Evolutionary conservation across 2,888 invertebrate genomes (phyloP).

Genomic region (Cheilosia soror): DNA sequence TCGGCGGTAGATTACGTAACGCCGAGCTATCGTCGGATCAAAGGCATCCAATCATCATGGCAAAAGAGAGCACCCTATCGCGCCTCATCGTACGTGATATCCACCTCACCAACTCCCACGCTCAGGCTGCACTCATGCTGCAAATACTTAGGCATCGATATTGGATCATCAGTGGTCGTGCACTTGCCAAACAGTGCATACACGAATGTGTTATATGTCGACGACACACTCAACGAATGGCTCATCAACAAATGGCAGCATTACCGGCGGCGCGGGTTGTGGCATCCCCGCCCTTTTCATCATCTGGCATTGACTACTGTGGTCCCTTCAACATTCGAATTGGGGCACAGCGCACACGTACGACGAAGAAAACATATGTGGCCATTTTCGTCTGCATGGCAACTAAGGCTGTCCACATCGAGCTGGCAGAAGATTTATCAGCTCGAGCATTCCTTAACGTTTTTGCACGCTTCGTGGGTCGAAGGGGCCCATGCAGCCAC

Average conservation of each 20-base stretch:
- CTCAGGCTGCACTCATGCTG: slow-evolving; percentile 21
- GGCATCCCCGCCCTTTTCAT: slow-evolving; percentile 14
- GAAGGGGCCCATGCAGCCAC: slow-evolving; percentile 17
- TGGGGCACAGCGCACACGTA: slow-evolving; percentile 33
- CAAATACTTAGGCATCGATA: slow-evolving; percentile 17
- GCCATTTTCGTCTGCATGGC: slow-evolving; percentile 42
- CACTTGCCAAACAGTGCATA: slow-evolving; percentile 21
- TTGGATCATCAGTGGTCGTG: slow-evolving; percentile 27
- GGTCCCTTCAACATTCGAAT: slow-evolving; percentile 18
- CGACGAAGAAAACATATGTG: slow-evolving; percentile 24
- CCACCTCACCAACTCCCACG: slow-evolving; percentile 23
- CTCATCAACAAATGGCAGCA: slow-evolving; percentile 17
- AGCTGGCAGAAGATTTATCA: slow-evolving; percentile 29
- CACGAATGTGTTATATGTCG: slow-evolving; percentile 17
- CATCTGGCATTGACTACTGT: slow-evolving; percentile 13
- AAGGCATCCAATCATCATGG: slow-evolving; percentile 18
- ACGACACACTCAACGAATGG: slow-evolving; percentile 18
- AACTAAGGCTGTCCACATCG: slow-evolving; percentile 25
- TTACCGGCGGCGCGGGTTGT: slow-evolving; percentile 9
- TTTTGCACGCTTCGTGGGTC: slow-evolving; percentile 10
- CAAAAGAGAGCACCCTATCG: slow-evolving; percentile 15
- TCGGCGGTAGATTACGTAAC: too few relatives aligned
- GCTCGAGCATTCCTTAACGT: slow-evolving; percentile 28
- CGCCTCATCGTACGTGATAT: slow-evolving; percentile 19
- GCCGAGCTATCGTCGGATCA: too few relatives aligned